phyloP scores from a whole-genome alignment of 2,888 invertebrate genomes.

The Archips xylosteana region DNA sequence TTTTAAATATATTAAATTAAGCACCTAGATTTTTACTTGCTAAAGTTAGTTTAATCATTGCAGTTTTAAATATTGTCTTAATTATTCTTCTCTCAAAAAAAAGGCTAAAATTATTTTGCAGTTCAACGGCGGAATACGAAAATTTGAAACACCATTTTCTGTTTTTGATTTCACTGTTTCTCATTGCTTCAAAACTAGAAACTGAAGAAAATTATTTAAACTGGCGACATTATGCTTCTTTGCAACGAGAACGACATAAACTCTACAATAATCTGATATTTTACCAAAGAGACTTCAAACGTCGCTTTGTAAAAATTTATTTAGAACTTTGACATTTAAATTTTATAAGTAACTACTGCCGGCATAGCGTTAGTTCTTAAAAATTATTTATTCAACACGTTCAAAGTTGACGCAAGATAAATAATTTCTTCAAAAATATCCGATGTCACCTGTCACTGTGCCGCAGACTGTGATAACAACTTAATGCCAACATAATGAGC shows the following conservation, averaged over 20 bases:
- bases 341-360: neutral
- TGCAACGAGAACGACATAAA: neutral
- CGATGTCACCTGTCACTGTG: slow-evolving; percentile 58
- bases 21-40: no score
- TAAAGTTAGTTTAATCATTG: no score
- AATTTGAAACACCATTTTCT: no score
- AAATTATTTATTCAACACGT: slow-evolving; percentile 37
- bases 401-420: slow-evolving; percentile 32
- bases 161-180: no score
- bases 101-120: no score
- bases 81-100: no score
- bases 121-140: no score
- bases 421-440: slow-evolving; percentile 39
- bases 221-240: no score
- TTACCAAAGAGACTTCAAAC: neutral
- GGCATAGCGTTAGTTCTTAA: neutral
- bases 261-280: neutral
- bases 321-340: neutral
- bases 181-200: no score
- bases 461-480: slow-evolving; percentile 54
- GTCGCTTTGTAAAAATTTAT: neutral
- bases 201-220: no score
- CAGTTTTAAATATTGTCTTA: no score
- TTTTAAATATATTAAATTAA: no score
- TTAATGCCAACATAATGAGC: slow-evolving; percentile 57